Base-by-base conservation (phyloP, 2,888 invertebrate species). In the Frankliniella intonsa region DNA sequence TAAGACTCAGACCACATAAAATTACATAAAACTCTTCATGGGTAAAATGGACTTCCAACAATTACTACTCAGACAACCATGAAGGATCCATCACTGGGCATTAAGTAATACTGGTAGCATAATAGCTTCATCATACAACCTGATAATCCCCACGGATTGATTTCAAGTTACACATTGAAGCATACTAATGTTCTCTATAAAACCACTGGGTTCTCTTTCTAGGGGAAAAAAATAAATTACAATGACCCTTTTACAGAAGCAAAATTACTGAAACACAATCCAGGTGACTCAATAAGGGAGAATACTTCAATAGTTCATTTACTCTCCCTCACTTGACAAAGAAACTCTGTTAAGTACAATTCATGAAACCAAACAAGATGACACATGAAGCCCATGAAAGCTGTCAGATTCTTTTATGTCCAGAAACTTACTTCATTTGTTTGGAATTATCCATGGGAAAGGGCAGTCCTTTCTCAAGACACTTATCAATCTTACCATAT, bases 51-150 rank as follows among this genome's bases (percentile, higher is more conserved):
- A 76, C 22, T 25, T 25, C 22, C 25, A 76, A 76, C 22, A 76
- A 76, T 76, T 25, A 76, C 62, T 62, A 62, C 62, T 62, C 62
- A 76, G 22, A 76, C 25, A 22, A 2, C 10, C 25, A 76, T 22
- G 25, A 25, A 76, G 69, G 1, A 25, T 76, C 69, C 69, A 76
- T 76, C 69, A 76, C 69, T 76, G 69, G 69, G 69, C 25, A 76
- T 69, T 12, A 76, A 12, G 12, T 76, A 76, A 76, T 76, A 76
- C 69, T 76, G 69, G 69, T 76, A 76, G 69, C 25, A 76, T 12
- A 76, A 76, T 25, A 76, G 12, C 69, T 25, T 76, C 25, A 22
- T 12, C 69, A 76, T 62, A 76, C 69, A 76, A 25, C 25, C 69
- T 76, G 69, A 76, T 25, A 69, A 69, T 22, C 25, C 25, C 25